Evolutionary conservation across 92 coral and sea anemone genomes (phyloP).

Genomic region (Phenganax stokvisi): DNA sequence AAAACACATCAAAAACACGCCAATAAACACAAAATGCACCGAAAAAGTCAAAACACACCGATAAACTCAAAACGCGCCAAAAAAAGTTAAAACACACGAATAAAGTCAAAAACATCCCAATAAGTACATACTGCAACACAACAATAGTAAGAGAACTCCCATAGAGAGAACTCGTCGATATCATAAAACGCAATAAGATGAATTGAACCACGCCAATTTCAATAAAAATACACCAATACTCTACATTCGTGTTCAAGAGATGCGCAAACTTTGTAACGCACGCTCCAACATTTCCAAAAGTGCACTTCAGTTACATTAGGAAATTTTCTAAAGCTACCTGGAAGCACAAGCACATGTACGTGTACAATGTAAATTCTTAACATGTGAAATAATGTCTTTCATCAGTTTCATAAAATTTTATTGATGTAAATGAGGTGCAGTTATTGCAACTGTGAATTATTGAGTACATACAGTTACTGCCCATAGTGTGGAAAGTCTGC

Average conservation of each 20-base stretch:
- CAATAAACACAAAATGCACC: too few species aligned
- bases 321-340: too few species aligned
- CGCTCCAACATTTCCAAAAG: too few species aligned
- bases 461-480: neutral
- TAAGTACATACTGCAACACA: neutral
- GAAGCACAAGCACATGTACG: neutral
- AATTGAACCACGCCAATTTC: neutral
- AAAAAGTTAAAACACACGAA: neutral
- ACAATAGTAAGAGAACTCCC: neutral
- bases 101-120: neutral
- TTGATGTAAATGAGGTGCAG: neutral
- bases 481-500: neutral
- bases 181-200: neutral
- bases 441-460: neutral
- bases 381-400: neutral
- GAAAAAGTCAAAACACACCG: neutral
- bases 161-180: neutral
- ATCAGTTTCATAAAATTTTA: too few species aligned
- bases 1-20: too few species aligned
- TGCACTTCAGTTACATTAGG: too few species aligned
- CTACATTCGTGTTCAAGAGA: neutral
- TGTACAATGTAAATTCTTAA: neutral
- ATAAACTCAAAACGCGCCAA: neutral
- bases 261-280: neutral
- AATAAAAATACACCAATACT: neutral